These are phyloP conservation scores for Luperina testacea DNA, from an alignment of 2,888 invertebrate species.

Conservation along the genomic window DNA sequence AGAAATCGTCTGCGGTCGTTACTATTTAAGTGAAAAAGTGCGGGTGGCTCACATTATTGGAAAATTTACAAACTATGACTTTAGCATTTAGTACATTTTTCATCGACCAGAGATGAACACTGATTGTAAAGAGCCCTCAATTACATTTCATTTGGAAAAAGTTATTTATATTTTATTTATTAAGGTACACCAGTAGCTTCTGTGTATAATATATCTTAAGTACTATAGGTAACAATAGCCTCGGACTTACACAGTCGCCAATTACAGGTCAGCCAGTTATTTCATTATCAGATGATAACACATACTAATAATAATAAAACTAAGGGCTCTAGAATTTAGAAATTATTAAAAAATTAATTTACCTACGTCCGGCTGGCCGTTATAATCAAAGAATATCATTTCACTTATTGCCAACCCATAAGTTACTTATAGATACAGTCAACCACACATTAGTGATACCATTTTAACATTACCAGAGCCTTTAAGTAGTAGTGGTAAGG, in stretches of 20 bases:
- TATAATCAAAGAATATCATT: background rate
- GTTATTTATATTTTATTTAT: too few relatives aligned
- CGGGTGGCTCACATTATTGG: slow-evolving; percentile 15
- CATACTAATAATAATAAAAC: too few relatives aligned
- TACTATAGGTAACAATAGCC: too few relatives aligned
- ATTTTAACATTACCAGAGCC: background rate
- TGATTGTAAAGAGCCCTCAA: background rate
- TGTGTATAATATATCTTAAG: too few relatives aligned
- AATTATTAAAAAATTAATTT: background rate
- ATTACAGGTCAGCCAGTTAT: too few relatives aligned
- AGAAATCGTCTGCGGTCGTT: slow-evolving; percentile 54
- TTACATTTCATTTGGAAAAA: background rate
- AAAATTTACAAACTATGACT: background rate
- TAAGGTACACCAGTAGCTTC: too few relatives aligned
- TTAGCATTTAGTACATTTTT: background rate
- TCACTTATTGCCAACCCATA: background rate
- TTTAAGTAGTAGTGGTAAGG: background rate
- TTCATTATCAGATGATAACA: too few relatives aligned
- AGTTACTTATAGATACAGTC: background rate
- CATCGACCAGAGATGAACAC: background rate
- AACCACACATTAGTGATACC: background rate
- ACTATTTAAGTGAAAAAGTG: slow-evolving; percentile 38
- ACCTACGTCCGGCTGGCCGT: background rate
- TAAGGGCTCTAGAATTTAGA: too few relatives aligned
- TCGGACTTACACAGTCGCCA: too few relatives aligned